Evolutionary conservation across 2,113 vertebrate species (phyloP), one percentile per base, ranked within the genome.

Genomic region (Anser cygnoides): DNA sequence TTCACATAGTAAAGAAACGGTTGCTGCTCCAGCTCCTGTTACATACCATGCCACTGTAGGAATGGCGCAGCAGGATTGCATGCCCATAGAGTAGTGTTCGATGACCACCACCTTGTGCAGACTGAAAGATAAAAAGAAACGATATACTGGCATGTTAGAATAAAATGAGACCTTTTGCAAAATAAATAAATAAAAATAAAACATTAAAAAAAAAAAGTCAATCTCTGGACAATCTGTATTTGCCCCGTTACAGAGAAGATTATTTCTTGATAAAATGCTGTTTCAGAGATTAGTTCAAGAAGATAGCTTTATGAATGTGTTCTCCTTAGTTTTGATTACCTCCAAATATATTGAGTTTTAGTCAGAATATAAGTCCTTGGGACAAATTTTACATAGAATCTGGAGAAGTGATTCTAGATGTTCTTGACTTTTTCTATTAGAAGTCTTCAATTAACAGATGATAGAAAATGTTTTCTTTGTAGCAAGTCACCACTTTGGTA

Each of bases 1-100:
- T 67, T 41, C 23, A 61, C 19, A 26, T 2, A 29, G 9, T 17
- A 77, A 71, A 63, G 3, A 57, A 55, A 17, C 4, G 1, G 10
- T 21, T 16, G 13, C 14, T 72, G 12, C 14, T 62, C 41, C 37
- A 89, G 2, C 0, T 23, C 9, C 6, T 3, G 3, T 52, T 76
- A 98, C 99, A 95, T 95, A 99, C 99, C 99, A 99, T 99, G 94
- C 99, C 99, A 0, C 99, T 99, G 97, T 99, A 99, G 70, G 99
- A 99, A 97, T 99, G 99, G 58, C 99, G 98, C n/a, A 99, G 98
- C 91, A 99, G 87, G 52, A 99, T 98, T 10, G 99, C 99, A 0
- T 99, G 99, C 11, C 99, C 99, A 0, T 99, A 99, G 37, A 99
- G 98, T 10, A 99, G 98, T 0, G 99, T 99, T 43, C 99, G 98